Percentiles rank a stretch among this genome's conserved stretches.
Evolutionary conservation across 1,140 invertebrate genomes (phyloP).

Genomic region (Formica exsecta): DNA sequence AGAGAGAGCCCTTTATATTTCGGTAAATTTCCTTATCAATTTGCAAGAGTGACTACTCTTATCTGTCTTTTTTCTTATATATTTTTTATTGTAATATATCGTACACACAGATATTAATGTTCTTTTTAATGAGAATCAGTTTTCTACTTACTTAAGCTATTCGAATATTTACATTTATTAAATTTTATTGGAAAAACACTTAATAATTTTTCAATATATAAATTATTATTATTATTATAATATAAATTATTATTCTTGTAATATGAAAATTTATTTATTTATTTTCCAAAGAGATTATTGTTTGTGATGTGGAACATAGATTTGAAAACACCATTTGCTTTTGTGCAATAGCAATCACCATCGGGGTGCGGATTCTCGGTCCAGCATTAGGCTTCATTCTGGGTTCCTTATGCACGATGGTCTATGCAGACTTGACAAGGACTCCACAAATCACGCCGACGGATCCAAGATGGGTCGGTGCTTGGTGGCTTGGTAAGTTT

Average conservation of each 20-base stretch:
- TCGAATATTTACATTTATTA: background rate
- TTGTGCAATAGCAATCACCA: conserved; percentile 92
- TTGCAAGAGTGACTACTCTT: background rate
- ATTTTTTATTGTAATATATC: background rate
- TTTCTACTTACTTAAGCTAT: background rate
- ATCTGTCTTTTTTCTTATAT: background rate
- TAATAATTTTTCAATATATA: background rate
- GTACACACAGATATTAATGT: background rate
- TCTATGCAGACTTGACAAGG: conserved; percentile 93
- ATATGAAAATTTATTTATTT: conserved; percentile 1
- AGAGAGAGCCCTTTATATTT: conserved; percentile 97
- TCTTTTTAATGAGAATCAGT: background rate
- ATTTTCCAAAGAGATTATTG: background rate
- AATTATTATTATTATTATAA: background rate
- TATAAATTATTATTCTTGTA: background rate
- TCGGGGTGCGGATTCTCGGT: conserved; percentile 95
- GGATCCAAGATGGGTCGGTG: conserved; percentile 96
- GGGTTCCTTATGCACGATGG: conserved; percentile 95
- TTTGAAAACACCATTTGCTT: conserved; percentile 42
- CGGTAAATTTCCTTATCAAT: conserved; percentile 87
- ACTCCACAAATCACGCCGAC: conserved; percentile 92
- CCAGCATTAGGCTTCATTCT: conserved; percentile 96
- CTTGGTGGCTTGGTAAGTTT: conserved; percentile 95
- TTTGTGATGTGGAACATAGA: background rate
- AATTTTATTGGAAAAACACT: background rate